Evolutionary conservation across 2,888 invertebrate species (phyloP), one percentile per base, ranked within the genome.

Genomic region (Volucella inflata): DNA sequence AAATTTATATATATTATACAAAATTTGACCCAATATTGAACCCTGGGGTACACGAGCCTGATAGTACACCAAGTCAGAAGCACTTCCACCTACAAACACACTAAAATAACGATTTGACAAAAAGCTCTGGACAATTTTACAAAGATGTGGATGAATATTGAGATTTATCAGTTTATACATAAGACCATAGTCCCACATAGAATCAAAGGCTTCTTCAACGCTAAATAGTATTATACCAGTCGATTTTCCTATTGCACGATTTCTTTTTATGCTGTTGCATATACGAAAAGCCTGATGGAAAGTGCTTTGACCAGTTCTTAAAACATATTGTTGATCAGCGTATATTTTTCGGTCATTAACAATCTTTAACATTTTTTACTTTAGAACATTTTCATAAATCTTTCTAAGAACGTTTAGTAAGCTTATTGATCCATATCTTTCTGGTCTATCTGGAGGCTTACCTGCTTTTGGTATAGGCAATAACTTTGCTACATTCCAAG

Each of bases 401-500:
- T 42, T 57, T n/a, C 57, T 36, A n/a, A 57, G 10, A 38, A 0
- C 14, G 57, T 21, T 57, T 12, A 57, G 55, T 36, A 57, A 57
- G 38, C 55, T 57, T n/a, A 42, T 57, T 12, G 57, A 14, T n/a
- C 57, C n/a, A n/a, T 42, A 42, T 4, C 59, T 42, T n/a, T 40
- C 11, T 2, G n/a, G 16, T 3, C 17, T 44, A 2, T 46, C 60
- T 2, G 12, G 1, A 16, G 60, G 40, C 46, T 62, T 62, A 10
- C 30, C 46, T 21, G 60, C 60, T 11, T 62, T 62, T n/a, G 11
- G 0, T 4, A 62, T 46, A 12, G 60, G 60, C 2, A 46, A 14
- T 21, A 62, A 9, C 46, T 46, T 62, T 8, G 46, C 60, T 44
- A 46, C 1, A 8, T 44, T 62, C 21, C 21, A 62, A 21, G 8